Evolutionary conservation across 2,888 invertebrate species (phyloP), one percentile per base, ranked within the genome.

Genomic region (Drosophila diplacantha): DNA sequence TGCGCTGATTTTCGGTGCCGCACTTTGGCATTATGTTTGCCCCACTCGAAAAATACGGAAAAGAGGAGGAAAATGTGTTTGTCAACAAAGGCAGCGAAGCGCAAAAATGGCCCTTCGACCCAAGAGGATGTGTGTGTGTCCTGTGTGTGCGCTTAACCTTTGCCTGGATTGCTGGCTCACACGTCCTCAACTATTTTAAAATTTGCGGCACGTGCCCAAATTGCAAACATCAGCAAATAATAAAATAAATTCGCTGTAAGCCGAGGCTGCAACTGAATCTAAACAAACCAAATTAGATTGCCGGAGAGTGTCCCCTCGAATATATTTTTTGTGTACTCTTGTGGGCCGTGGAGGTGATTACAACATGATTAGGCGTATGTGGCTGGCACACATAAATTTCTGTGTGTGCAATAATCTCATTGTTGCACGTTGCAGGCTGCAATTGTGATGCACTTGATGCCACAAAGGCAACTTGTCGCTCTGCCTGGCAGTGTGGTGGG

Each of bases 161-260:
- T 43, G 50, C 62, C 47, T 47, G 81, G 61, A 77, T 74, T 31
- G 73, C 65, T 59, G 63, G 32, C 59, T 64, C 71, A 80, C 82
- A 82, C 81, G 76, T 77, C 63, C 72, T 65, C 72, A 69, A 80
- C 79, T 75, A 71, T 79, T 81, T 81, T 72, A 73, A 77, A 85
- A 83, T 83, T 85, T 83, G 71, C 58, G 68, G 81, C 83, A 85
- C 83, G 85, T 83, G 84, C 84, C 71, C 72, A 83, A 83, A 83
- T 85, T 75, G 85, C 75, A 85, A 84, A 83, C 83, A 85, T 84
- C 75, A 85, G 81, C 84, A 85, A 83, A 85, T 81, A 85, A 84
- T 84, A 83, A 85, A 84, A 84, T 84, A 84, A 84, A 83, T 84
- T 83, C 82, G 67, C 72, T 79, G 72, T 80, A 68, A 75, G 77